Base-by-base conservation (phyloP, 2,113 vertebrate species). In the Stomatorhinus ivindoensis region DNA sequence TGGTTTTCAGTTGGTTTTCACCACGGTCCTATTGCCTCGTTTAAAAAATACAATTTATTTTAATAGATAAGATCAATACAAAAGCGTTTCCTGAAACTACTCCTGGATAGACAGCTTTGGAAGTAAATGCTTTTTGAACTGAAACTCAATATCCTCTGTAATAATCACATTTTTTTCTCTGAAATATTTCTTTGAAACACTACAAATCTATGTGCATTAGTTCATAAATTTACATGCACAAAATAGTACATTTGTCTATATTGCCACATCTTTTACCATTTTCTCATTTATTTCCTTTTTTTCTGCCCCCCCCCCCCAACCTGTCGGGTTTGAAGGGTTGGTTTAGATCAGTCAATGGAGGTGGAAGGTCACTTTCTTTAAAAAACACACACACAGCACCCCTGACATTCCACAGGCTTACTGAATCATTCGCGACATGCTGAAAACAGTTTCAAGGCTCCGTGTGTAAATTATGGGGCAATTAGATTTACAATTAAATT, bases 1-100 rank as follows among this genome's bases (percentile, higher is more conserved):
- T 80, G 73, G 73, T 80, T 80, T 80, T 17, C 17, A 35, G 73
- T 42, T 8, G 73, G 31, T 80, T 80, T 80, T 42, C 73, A 80
- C 73, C 69, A 76, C 13, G 31, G 27, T 76, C 31, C 31, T 76
- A 31, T 76, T 76, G 24, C 24, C 10, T 80, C 73, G 7, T 39
- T 80, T 80, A 17, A 80, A 80, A 80, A 80, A 80, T 80, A 80
- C 35, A 76, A 76, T 80, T 80, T 17, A 80, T 39, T 39, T 80
- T 80, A 69, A 69, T 69, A 80, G 42, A 80, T 80, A 80, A 39
- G 73, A 80, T 17, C 35, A 80, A 42, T 80, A 80, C n/a, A 80
- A 80, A 80, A 80, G 61, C 19, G 73, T 80, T 80, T 80, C 17
- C 73, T 80, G 73, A 80, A 80, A 80, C 73, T 39, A 80, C 73